phyloP scores from a whole-genome alignment of 1,140 invertebrate genomes.

The Sipha flava region DNA sequence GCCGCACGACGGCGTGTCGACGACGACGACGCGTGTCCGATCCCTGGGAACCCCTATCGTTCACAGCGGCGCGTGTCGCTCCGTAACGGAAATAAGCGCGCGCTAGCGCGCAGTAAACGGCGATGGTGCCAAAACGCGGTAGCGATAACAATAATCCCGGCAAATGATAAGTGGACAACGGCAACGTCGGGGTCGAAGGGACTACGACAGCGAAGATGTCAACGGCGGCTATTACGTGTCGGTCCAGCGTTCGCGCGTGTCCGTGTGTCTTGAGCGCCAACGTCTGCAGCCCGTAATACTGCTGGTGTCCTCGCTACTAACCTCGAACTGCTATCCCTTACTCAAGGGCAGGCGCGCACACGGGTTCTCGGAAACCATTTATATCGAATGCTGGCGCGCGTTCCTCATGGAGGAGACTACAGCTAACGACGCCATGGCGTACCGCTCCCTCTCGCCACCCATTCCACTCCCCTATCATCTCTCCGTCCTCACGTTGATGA shows the following conservation, averaged over 20 bases:
- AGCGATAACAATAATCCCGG: no score
- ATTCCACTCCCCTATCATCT: no score
- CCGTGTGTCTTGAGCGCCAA: no score
- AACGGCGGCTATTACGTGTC: background rate
- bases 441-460: no score
- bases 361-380: background rate
- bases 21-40: conserved; percentile 13
- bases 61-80: background rate
- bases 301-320: no score
- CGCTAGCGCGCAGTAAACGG: no score
- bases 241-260: background rate
- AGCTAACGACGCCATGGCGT: background rate
- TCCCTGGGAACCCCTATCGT: conserved; percentile 22
- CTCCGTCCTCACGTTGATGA: no score
- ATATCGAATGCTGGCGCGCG: background rate
- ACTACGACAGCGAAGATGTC: background rate
- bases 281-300: no score
- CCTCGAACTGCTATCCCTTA: no score
- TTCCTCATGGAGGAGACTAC: background rate
- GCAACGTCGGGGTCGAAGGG: background rate
- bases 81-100: background rate
- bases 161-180: background rate
- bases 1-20: conserved; percentile 3
- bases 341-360: no score
- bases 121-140: background rate